Percentiles rank a stretch among this genome's conserved stretches.
Conservation (phyloP, 1,140 invertebrate genomes). For the Chironomus striatipennis region DNA sequence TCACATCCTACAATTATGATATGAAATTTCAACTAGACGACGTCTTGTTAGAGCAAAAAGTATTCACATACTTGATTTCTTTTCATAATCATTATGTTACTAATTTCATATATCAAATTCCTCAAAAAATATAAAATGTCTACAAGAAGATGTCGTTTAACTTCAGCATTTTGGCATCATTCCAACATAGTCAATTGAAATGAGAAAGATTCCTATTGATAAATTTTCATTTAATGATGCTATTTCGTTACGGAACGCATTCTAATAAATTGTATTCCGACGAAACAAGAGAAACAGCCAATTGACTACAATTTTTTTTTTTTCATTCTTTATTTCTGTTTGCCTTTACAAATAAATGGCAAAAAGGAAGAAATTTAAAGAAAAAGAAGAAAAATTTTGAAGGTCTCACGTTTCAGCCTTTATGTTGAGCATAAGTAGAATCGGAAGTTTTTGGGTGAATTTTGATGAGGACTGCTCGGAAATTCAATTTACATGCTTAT, state of each 20-base stretch:
- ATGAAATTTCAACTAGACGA: no score
- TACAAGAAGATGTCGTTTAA: neutral
- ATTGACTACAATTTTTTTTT: neutral
- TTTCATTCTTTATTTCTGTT: no score
- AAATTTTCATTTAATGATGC: neutral
- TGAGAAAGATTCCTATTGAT: neutral
- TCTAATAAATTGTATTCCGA: neutral
- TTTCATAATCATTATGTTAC: neutral
- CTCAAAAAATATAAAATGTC: neutral
- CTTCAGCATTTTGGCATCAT: neutral
- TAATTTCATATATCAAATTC: neutral
- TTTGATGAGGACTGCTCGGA: no score
- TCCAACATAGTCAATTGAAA: neutral
- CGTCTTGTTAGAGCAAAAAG: no score
- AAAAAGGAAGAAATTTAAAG: neutral
- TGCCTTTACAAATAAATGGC: no score
- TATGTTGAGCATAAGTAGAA: no score
- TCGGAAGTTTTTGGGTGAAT: no score
- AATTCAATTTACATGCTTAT: no score
- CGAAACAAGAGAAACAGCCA: neutral
- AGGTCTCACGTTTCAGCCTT: neutral
- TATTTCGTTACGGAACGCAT: neutral
- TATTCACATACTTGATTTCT: no score
- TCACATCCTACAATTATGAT: no score
- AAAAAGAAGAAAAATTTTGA: neutral